A percentile compares a stretch with the other conserved stretches of the same genome.
Evolutionary conservation across 35 echinoderm and acorn worm genomes (phyloP).

Genomic region (Apostichopus parvimensis): DNA sequence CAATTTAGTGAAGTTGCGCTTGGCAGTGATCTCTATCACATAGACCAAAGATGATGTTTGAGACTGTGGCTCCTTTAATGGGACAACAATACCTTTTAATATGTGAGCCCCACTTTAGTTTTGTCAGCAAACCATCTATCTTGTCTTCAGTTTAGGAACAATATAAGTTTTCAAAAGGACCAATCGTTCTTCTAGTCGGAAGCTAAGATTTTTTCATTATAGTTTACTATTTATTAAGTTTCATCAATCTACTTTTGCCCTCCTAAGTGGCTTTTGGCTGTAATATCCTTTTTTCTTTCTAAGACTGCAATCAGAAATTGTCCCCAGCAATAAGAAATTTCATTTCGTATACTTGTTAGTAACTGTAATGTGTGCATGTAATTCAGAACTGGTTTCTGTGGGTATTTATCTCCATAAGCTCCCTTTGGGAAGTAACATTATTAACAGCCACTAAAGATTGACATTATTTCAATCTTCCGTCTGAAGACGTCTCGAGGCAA

Average conservation of each 20-base stretch:
- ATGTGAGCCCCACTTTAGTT: too few species aligned
- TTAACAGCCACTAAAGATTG: slow-evolving; percentile 51
- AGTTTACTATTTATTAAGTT: background rate
- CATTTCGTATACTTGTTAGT: background rate
- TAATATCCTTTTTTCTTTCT: slow-evolving; percentile 4
- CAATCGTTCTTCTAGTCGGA: too few species aligned
- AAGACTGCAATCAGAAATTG: background rate
- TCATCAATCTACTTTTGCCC: background rate
- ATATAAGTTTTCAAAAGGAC: too few species aligned
- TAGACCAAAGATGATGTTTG: too few species aligned
- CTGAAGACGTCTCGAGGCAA: slow-evolving; percentile 44
- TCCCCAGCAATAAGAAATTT: background rate
- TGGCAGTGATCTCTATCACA: too few species aligned
- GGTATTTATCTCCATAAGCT: slow-evolving; percentile 4
- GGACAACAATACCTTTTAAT: too few species aligned
- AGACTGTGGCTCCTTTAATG: too few species aligned
- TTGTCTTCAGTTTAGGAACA: too few species aligned
- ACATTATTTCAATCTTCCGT: slow-evolving; percentile 52
- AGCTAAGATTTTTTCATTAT: too few species aligned
- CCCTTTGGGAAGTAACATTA: slow-evolving; percentile 44
- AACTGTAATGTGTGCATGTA: background rate
- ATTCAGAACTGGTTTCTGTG: background rate
- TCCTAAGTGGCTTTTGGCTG: background rate
- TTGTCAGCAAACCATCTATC: too few species aligned
- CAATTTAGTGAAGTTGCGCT: too few species aligned